These are phyloP conservation scores for Amphimedon queenslandica DNA, from an alignment of 37 sponge, comb jelly and placozoan genomes.

Conservation along the genomic window DNA sequence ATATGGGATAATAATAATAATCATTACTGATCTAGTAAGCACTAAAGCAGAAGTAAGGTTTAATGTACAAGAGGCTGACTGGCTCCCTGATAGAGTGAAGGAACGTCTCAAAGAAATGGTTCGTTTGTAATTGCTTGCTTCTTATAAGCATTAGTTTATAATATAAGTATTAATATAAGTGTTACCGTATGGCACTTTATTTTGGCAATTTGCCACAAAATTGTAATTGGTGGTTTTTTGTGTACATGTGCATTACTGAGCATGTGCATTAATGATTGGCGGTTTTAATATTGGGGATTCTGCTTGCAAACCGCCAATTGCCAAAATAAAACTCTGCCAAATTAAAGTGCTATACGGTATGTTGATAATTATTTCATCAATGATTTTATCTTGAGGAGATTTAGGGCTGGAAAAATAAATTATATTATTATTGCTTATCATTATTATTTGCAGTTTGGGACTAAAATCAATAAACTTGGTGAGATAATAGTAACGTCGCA, in stretches of 20 bases:
- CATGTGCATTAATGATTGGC: too few species aligned
- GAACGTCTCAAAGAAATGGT: constrained; percentile 51
- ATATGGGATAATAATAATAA: background rate
- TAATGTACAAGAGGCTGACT: constrained; percentile 74
- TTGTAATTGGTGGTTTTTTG: too few species aligned
- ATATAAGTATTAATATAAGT: background rate
- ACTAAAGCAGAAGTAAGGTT: constrained; percentile 84
- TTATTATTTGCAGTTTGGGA: constrained; percentile 38
- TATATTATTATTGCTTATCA: background rate
- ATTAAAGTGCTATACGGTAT: too few species aligned
- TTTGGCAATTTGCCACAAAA: too few species aligned
- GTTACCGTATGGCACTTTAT: too few species aligned
- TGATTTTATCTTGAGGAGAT: background rate
- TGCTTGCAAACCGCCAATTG: too few species aligned
- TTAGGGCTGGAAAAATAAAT: background rate
- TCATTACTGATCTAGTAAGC: constrained; percentile 47
- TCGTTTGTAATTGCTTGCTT: background rate
- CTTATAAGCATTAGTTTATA: background rate
- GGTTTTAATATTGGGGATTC: too few species aligned
- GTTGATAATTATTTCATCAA: background rate
- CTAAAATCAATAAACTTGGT: constrained; percentile 66
- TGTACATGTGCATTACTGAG: too few species aligned
- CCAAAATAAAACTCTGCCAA: too few species aligned
- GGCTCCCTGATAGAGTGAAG: constrained; percentile 84
- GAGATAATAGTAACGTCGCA: constrained; percentile 70